Evolutionary conservation across 1,140 invertebrate genomes (phyloP), one percentile per base, ranked within the genome.

Genomic region (Camponotus pennsylvanicus): DNA sequence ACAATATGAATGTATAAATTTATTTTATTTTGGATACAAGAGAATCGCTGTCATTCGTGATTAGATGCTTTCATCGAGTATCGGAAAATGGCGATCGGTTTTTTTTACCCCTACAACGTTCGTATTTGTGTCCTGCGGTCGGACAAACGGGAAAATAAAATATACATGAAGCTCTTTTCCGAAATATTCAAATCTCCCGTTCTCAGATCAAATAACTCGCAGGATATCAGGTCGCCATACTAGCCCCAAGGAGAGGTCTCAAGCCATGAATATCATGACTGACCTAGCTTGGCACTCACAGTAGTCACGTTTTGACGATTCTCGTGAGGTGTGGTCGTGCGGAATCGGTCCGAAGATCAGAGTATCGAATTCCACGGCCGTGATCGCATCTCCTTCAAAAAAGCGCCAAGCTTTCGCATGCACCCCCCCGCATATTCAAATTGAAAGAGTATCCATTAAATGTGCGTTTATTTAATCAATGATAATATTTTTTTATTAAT

Each of bases 251-350:
- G 91, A 90, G 92, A 93, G 93, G 94, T 95, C 94, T 94, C 94
- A 93, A 90, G 91, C 94, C 94, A 95, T 95, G 94, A 95, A 95
- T 95, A 95, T 95, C 94, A 94, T 95, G 94, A 94, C 93, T 95
- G 94, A 95, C 94, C 94, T 94, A 94, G 92, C 91, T 91, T 91
- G 88, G 90, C 84, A 90, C 91, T 90, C 91, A 87, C 86, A 86
- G 86, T 85, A 79, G 77, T 92, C 90, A 85, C 88, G 89, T 89
- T 91, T 91, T 92, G 91, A 88, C 89, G 88, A 88, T 91, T 92
- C 90, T 83, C 87, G 87, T 87, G 90, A 91, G 90, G 87, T 88
- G 89, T 78, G 86, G 84, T 69, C 34, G 79, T 75, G 49, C 84
- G 86, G 86, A 90, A 66, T 90, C 89, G 89, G 79, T 90, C 89